A percentile compares a stretch with the other conserved stretches of the same genome.
Conservation (phyloP, 1,140 invertebrate genomes). For the Hyles vespertilio region DNA sequence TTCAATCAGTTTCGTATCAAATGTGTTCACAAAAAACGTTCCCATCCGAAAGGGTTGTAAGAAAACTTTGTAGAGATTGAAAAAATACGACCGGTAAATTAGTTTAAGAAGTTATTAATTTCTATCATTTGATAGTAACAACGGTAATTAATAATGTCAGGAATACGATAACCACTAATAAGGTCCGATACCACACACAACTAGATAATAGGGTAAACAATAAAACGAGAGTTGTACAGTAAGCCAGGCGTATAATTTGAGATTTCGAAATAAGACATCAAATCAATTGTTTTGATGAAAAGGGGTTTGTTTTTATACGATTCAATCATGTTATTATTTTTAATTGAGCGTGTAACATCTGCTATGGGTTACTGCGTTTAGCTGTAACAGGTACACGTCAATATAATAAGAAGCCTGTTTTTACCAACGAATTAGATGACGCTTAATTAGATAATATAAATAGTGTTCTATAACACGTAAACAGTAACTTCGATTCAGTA, state of each 20-base stretch:
- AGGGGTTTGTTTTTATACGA: constrained; percentile 43
- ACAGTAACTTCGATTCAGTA: no score
- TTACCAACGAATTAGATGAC: no score
- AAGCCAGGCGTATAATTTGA: constrained; percentile 57
- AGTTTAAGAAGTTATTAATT: constrained; percentile 36
- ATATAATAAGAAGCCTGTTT: no score
- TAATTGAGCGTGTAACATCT: constrained; percentile 56
- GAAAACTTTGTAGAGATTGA: constrained; percentile 58
- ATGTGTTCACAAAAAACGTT: constrained; percentile 39
- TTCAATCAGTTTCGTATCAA: constrained; percentile 44
- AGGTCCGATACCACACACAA: constrained; percentile 33
- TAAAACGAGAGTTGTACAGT: constrained; percentile 32
- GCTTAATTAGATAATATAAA: neutral
- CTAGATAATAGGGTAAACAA: constrained; percentile 28
- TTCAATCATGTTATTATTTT: constrained; percentile 67
- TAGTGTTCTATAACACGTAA: neutral
- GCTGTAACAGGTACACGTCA: neutral
- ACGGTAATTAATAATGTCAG: constrained; percentile 43
- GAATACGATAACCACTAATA: constrained; percentile 36
- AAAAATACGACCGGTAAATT: constrained; percentile 33
- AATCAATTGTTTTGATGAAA: constrained; percentile 57
- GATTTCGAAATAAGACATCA: constrained; percentile 58
- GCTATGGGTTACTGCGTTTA: constrained; percentile 13
- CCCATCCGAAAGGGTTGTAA: constrained; percentile 51
- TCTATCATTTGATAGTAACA: constrained; percentile 38